phyloP scores from a whole-genome alignment of 2,888 invertebrate genomes.

The Drosophila algonquin region DNA sequence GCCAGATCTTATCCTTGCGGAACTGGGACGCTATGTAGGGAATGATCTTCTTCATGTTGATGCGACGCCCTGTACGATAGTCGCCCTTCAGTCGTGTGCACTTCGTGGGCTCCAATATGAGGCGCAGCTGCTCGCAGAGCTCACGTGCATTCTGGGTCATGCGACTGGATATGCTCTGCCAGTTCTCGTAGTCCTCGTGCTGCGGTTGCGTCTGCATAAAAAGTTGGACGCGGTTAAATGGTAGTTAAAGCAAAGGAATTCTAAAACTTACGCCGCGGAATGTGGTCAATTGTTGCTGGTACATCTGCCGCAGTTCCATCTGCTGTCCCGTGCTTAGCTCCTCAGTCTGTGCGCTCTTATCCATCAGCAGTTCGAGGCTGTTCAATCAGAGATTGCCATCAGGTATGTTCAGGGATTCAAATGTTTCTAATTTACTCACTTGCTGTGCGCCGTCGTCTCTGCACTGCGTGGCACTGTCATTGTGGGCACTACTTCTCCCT shows the following conservation, averaged over 20 bases:
- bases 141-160: constrained; percentile 89
- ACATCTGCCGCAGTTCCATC: constrained; percentile 80
- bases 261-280: constrained; percentile 66
- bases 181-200: constrained; percentile 81
- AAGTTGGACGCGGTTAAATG: not conserved
- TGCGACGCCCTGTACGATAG: constrained; percentile 96
- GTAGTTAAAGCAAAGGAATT: not conserved
- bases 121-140: constrained; percentile 95
- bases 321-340: constrained; percentile 77
- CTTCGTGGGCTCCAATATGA: constrained; percentile 97
- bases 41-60: constrained; percentile 98
- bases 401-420: not conserved
- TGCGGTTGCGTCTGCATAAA: constrained; percentile 63
- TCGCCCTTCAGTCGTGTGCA: constrained; percentile 97
- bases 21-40: constrained; percentile 99
- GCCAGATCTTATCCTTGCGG: constrained; percentile 99
- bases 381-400: not conserved
- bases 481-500: constrained; percentile 90
- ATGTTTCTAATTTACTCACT: constrained; percentile 81
- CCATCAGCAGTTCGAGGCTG: constrained; percentile 81
- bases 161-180: constrained; percentile 83
- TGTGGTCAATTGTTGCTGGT: constrained; percentile 79
- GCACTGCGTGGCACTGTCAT: constrained; percentile 87
- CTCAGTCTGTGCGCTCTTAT: constrained; percentile 68
- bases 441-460: constrained; percentile 92